phyloP scores from a whole-genome alignment of 2,888 invertebrate species.

The Pheosia gnoma region DNA sequence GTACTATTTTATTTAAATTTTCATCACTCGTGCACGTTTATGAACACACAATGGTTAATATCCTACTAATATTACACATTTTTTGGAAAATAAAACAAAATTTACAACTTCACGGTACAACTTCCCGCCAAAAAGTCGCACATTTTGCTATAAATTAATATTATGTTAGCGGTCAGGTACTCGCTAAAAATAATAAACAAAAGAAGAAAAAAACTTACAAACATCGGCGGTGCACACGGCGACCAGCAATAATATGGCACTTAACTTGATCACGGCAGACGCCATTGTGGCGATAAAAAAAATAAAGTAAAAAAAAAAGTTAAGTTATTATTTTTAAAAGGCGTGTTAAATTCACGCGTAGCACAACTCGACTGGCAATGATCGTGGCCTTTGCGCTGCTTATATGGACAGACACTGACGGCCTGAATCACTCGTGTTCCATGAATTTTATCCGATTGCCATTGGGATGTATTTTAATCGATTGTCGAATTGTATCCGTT shows the following conservation, averaged over 20 bases:
- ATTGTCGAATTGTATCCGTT: background rate
- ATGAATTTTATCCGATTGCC: conserved; percentile 47
- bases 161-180: too few relatives aligned
- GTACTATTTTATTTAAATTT: too few relatives aligned
- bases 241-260: conserved; percentile 74
- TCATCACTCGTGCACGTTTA: too few relatives aligned
- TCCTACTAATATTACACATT: too few relatives aligned
- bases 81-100: too few relatives aligned
- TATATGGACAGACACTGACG: conserved; percentile 61
- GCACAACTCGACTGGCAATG: conserved; percentile 69
- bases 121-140: too few relatives aligned
- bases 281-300: conserved; percentile 62
- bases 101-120: too few relatives aligned
- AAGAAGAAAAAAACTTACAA: conserved; percentile 59
- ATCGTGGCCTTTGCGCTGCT: conserved; percentile 66
- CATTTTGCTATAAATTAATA: too few relatives aligned
- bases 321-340: conserved; percentile 38
- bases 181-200: conserved; percentile 3
- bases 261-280: conserved; percentile 75
- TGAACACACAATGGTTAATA: too few relatives aligned
- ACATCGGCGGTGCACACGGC: conserved; percentile 68
- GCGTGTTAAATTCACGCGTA: conserved; percentile 58
- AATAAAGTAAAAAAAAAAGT: conserved; percentile 41
- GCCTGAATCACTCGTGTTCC: conserved; percentile 55
- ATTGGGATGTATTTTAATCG: conserved; percentile 8